phyloP scores from a whole-genome alignment of 2,888 invertebrate genomes.

The Drosophila mimetica region DNA sequence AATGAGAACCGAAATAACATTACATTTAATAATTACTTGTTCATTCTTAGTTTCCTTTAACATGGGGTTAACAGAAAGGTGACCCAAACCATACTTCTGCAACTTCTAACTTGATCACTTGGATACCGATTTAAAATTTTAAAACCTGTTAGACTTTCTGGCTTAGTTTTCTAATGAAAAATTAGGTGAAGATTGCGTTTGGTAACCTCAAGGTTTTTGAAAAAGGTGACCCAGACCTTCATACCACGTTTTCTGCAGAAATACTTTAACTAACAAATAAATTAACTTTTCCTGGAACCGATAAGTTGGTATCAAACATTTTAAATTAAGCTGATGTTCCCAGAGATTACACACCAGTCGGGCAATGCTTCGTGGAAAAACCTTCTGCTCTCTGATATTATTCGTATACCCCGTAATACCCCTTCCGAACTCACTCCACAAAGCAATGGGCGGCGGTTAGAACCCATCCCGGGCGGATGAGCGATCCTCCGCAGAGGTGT shows the following conservation, averaged over 20 bases:
- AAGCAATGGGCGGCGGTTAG: slow-evolving; percentile 82
- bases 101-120: background rate
- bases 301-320: background rate
- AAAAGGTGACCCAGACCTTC: background rate
- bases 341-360: background rate
- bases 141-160: background rate
- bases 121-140: background rate
- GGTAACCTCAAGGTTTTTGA: background rate
- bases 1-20: too few relatives aligned
- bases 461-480: slow-evolving; percentile 73
- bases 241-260: background rate
- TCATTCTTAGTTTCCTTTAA: too few relatives aligned
- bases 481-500: slow-evolving; percentile 80
- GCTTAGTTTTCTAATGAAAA: too few relatives aligned
- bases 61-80: background rate
- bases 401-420: background rate
- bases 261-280: background rate
- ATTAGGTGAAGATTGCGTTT: background rate
- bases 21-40: too few relatives aligned
- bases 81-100: background rate
- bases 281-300: background rate
- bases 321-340: background rate
- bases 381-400: too few relatives aligned
- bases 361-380: too few relatives aligned
- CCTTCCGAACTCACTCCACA: slow-evolving; percentile 72